Conservation (phyloP, 1,140 invertebrate species). For the Phymorhynchus buccinoides region DNA sequence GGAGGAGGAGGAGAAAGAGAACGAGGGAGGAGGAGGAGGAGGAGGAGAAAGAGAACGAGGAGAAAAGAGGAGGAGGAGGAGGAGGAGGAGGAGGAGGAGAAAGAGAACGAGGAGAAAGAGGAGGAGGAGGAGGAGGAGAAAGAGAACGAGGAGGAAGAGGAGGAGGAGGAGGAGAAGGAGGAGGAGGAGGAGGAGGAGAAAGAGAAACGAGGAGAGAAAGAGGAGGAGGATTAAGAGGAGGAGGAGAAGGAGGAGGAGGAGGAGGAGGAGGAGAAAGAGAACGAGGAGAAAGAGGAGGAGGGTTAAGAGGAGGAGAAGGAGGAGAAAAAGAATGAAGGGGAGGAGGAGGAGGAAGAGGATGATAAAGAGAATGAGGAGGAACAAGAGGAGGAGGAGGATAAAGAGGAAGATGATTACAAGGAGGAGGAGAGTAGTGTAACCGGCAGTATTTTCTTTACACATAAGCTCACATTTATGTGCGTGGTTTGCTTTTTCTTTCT, state of each 20-base stretch:
- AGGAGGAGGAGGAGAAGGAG: not conserved
- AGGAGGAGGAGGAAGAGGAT: not conserved
- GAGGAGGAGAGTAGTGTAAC: too few species aligned
- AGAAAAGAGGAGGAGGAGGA: not conserved
- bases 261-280: not conserved
- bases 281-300: not conserved
- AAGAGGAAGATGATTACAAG: too few species aligned
- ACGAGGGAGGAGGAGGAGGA: not conserved
- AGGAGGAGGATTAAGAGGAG: not conserved
- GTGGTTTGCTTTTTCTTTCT: too few species aligned
- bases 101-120: conserved; percentile 10
- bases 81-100: conserved; percentile 5
- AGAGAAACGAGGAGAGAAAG: not conserved
- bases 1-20: not conserved
- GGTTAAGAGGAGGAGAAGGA: not conserved
- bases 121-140: not conserved
- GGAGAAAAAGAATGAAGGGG: not conserved
- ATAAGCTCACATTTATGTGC: too few species aligned
- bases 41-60: not conserved
- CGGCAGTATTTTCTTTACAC: too few species aligned
- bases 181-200: not conserved
- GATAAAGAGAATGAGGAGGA: not conserved
- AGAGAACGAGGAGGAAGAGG: conserved; percentile 15
- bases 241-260: not conserved
- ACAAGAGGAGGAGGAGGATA: not conserved